Percentiles rank a stretch among this genome's conserved stretches.
Conservation (phyloP, 2,888 invertebrate species). For the Troglohyphantes excavatus region DNA sequence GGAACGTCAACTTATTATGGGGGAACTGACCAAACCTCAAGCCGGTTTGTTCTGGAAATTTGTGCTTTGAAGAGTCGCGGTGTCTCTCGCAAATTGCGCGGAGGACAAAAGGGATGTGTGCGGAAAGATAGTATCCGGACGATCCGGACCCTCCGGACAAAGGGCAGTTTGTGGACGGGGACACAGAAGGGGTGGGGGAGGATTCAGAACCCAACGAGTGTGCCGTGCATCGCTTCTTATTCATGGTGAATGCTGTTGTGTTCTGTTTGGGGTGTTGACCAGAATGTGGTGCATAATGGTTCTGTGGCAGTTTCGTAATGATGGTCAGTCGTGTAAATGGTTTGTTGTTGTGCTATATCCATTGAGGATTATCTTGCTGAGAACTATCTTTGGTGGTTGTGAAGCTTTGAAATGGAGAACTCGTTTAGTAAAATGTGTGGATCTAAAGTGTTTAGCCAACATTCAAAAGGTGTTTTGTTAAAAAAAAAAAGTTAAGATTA, state of each 20-base stretch:
- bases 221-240: not conserved
- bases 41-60: conserved; percentile 43
- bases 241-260: not conserved
- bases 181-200: not conserved
- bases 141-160: conserved; percentile 46
- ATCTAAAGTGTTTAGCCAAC: no score
- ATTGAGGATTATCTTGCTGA: not conserved
- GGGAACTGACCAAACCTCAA: conserved; percentile 59
- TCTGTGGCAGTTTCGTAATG: not conserved
- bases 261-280: not conserved
- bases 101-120: conserved; percentile 25
- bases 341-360: not conserved
- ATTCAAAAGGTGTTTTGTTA: no score
- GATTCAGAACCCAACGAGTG: conserved; percentile 15
- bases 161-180: conserved; percentile 3
- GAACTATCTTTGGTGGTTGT: not conserved
- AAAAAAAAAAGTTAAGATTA: no score
- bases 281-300: not conserved
- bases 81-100: conserved; percentile 27
- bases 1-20: not conserved
- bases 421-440: no score
- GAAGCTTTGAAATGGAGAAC: not conserved
- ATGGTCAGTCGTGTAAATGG: not conserved
- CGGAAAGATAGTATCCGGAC: conserved; percentile 38
- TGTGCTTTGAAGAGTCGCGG: conserved; percentile 36